A percentile compares a stretch with the other conserved stretches of the same genome.
These are phyloP conservation scores for Hemiprocne comata DNA, from an alignment of 2,113 vertebrate genomes.

Conservation along the genomic window DNA sequence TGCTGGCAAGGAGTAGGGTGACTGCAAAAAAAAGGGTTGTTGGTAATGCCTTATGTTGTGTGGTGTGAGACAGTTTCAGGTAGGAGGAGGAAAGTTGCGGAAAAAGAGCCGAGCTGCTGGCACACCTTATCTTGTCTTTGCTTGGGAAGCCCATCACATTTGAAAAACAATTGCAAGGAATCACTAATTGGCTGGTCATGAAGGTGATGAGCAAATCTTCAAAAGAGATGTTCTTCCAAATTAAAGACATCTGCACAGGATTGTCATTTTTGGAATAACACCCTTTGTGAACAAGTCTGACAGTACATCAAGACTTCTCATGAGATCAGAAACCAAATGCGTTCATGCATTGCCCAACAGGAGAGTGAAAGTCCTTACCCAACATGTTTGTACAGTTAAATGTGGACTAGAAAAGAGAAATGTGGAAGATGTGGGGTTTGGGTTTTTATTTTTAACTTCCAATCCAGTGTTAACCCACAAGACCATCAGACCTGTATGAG, in stretches of 20 bases:
- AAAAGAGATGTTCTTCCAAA: neutral
- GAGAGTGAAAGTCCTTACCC: neutral
- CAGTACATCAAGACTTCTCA: neutral
- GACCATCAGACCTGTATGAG: neutral
- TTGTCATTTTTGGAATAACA: neutral
- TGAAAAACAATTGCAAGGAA: neutral
- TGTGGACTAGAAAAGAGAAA: neutral
- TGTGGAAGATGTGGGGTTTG: neutral
- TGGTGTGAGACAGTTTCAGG: neutral
- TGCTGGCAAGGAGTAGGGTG: neutral
- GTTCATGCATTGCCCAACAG: neutral
- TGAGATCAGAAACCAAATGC: neutral
- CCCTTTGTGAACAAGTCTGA: neutral
- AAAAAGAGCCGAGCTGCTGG: neutral
- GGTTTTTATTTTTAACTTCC: neutral
- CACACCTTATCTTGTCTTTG: neutral
- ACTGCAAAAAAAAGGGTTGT: neutral
- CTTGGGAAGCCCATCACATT: neutral
- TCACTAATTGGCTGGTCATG: neutral
- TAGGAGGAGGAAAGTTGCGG: neutral
- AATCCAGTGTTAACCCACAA: neutral
- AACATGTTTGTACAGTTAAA: neutral
- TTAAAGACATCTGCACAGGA: neutral
- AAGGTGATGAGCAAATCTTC: neutral
- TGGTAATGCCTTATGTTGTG: neutral